Evolutionary conservation across 2,888 invertebrate genomes (phyloP), one percentile per base, ranked within the genome.

Genomic region (Pyrrhia umbra): DNA sequence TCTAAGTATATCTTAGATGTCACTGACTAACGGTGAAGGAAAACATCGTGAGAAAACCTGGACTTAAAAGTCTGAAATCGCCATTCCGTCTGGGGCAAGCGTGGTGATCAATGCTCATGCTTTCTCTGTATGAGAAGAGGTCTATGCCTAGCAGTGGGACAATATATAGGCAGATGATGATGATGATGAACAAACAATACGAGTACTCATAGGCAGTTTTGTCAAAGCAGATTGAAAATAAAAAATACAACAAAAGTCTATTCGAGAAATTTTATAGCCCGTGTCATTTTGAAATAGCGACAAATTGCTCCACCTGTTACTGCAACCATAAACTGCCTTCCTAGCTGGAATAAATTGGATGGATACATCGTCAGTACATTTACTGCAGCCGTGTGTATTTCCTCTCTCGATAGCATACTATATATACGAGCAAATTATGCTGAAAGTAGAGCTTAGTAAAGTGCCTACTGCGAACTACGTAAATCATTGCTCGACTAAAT

Each of bases 301-400:
- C 70, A 71, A 77, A 74, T 76, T 77, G 64, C 46, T 45, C 57
- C 70, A 77, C 77, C 77, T 77, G 77, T 77, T 71, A 71, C 77
- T 18, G 6, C 10, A 40, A 1, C 34, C 49, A 77, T 77, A 77
- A 75, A 77, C 46, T 68, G 61, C n/a, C 30, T 27, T 13, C 16
- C 47, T 62, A 50, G 56, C 45, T 42, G 46, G 56, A 43, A 59
- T 62, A 69, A 51, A 76, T 76, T 62, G 69, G 59, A 37, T 59
- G 58, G 52, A 57, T 62, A 59, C 60, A 64, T 15, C 39, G 47
- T 1, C 50, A 25, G 20, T 45, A 30, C 13, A 68, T 68, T 52
- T 6, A 49, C 45, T 60, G 42, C 20, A 46, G 43, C 20, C 40
- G 16, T 40, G 56, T n/a, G 6, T 56, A 52, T 34, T 42, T 50